Percentiles rank a stretch among this genome's conserved stretches.
Evolutionary conservation across 2,888 invertebrate species (phyloP).

Genomic region (Argyra leucocephala): DNA sequence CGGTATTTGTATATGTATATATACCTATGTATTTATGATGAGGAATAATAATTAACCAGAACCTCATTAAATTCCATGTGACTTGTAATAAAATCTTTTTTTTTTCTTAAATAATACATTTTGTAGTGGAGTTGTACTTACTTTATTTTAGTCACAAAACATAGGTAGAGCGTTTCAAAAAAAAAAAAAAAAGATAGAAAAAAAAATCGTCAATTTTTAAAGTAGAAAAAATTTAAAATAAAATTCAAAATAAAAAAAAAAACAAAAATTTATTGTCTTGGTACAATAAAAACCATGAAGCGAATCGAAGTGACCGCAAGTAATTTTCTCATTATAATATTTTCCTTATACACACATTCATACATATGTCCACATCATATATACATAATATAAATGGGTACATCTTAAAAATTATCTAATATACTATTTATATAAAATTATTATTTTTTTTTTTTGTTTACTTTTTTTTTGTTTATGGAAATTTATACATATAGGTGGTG

Average conservation of each 20-base stretch:
- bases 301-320: constrained; percentile 3
- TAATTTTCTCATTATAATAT: not conserved
- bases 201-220: not conserved
- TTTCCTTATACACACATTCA: not conserved
- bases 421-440: too few relatives aligned
- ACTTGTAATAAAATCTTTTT: not conserved
- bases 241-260: not conserved
- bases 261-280: not conserved
- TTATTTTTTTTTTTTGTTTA: too few relatives aligned
- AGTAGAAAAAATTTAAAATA: not conserved
- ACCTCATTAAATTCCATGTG: constrained; percentile 2
- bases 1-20: not conserved
- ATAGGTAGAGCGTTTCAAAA: constrained; percentile 1
- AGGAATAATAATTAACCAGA: constrained; percentile 4
- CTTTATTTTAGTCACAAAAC: not conserved
- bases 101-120: not conserved
- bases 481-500: too few relatives aligned
- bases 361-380: not conserved
- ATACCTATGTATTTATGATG: not conserved
- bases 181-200: not conserved
- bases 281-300: constrained; percentile 6
- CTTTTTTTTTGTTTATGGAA: too few relatives aligned
- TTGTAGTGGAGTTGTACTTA: too few relatives aligned
- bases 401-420: too few relatives aligned
- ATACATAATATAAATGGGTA: too few relatives aligned